phyloP scores from a whole-genome alignment of 2,888 invertebrate genomes.

The Morpho helenor region DNA sequence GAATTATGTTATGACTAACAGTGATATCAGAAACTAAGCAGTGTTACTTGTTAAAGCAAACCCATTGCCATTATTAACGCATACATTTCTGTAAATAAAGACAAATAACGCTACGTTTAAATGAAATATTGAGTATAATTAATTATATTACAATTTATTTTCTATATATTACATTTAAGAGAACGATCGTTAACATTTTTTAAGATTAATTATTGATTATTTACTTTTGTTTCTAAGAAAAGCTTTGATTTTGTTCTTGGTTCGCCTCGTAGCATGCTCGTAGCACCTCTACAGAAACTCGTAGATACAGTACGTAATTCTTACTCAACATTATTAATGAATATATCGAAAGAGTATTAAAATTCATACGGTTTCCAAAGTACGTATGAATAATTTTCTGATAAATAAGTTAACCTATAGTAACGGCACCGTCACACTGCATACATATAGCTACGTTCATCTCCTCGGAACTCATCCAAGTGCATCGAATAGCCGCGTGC shows the following conservation, averaged over 20 bases:
- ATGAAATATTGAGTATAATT: no score
- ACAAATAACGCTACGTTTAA: no score
- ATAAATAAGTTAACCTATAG: slow-evolving; percentile 18
- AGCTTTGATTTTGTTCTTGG: background rate
- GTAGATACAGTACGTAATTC: slow-evolving; percentile 37
- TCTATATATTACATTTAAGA: no score
- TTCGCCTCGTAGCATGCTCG: slow-evolving; percentile 50
- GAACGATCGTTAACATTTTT: no score
- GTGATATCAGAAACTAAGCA: no score
- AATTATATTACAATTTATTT: no score
- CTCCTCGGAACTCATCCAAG: slow-evolving; percentile 41
- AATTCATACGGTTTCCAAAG: background rate
- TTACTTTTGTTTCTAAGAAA: no score
- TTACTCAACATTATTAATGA: background rate
- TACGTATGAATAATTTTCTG: slow-evolving; percentile 6
- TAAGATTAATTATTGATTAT: no score
- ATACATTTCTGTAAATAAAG: no score
- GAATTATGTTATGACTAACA: no score
- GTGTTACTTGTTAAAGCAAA: no score
- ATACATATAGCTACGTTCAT: slow-evolving; percentile 40
- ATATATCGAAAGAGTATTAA: background rate
- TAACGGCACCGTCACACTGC: slow-evolving; percentile 41
- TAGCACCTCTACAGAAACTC: slow-evolving; percentile 58
- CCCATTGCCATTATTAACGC: no score
- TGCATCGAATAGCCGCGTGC: slow-evolving; percentile 38